Conservation (phyloP, 2,888 invertebrate species). For the Stenurella melanura region DNA sequence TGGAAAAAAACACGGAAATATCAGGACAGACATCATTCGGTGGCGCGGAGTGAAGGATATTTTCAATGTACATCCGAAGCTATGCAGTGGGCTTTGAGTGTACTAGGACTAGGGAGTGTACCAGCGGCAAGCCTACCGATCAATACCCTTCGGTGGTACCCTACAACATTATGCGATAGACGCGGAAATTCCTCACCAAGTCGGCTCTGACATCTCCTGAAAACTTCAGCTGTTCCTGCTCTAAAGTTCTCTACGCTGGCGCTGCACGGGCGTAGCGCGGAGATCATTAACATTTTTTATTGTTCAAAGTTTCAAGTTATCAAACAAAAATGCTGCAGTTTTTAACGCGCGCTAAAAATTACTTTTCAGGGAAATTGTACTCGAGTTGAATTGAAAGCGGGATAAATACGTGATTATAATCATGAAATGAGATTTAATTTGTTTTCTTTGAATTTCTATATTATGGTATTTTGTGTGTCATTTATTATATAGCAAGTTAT, state of each 20-base stretch:
- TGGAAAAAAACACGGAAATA: constrained; percentile 2
- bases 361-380: not conserved
- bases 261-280: not conserved
- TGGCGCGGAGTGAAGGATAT: constrained; percentile 9
- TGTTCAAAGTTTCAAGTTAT: not conserved
- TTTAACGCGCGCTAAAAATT: not conserved
- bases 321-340: not conserved
- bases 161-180: constrained; percentile 49
- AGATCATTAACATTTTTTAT: constrained; percentile 5
- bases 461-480: no score
- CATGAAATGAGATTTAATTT: no score
- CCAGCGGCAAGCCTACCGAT: constrained; percentile 57
- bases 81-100: constrained; percentile 36
- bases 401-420: no score
- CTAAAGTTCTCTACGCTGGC: not conserved
- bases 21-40: constrained; percentile 21
- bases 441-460: no score
- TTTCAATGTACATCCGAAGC: constrained; percentile 9
- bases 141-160: constrained; percentile 59
- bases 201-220: constrained; percentile 33
- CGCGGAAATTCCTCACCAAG: constrained; percentile 42
- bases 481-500: no score
- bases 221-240: constrained; percentile 31
- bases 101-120: constrained; percentile 52
- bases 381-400: not conserved